Evolutionary conservation across 1,140 invertebrate genomes (phyloP).

Genomic region (Parasteatoda tepidariorum): DNA sequence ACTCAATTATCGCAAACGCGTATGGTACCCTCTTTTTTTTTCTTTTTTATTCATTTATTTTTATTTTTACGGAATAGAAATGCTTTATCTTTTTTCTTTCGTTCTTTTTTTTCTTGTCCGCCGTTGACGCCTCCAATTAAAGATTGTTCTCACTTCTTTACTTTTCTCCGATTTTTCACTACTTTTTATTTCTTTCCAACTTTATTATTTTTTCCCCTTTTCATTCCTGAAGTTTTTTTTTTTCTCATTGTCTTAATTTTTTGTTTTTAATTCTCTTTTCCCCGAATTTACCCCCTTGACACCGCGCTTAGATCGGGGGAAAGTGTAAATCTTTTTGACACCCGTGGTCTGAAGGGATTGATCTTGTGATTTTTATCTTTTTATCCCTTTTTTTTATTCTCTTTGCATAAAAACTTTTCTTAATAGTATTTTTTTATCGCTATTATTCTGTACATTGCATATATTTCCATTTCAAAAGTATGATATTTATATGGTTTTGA

Average conservation of each 20-base stretch:
- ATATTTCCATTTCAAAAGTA: too few species aligned
- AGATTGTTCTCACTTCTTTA: conserved; percentile 51
- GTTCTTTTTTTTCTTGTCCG: not conserved
- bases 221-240: conserved; percentile 16
- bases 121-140: conserved; percentile 41
- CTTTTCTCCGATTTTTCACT: not conserved
- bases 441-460: too few species aligned
- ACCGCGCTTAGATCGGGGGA: not conserved
- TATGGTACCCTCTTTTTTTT: not conserved
- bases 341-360: conserved; percentile 39
- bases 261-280: conserved; percentile 37
- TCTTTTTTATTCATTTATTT: conserved; percentile 7
- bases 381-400: not conserved
- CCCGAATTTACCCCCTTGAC: conserved; percentile 40
- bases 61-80: not conserved
- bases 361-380: conserved; percentile 26
- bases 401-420: not conserved
- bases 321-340: conserved; percentile 55
- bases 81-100: not conserved
- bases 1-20: conserved; percentile 54
- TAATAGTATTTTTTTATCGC: too few species aligned
- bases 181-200: conserved; percentile 2
- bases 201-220: conserved; percentile 47
- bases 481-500: too few species aligned
- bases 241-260: conserved; percentile 1